A percentile compares a stretch with the other conserved stretches of the same genome.
Conservation (phyloP, 2,113 vertebrate species). For the Cynocephalus volans region DNA sequence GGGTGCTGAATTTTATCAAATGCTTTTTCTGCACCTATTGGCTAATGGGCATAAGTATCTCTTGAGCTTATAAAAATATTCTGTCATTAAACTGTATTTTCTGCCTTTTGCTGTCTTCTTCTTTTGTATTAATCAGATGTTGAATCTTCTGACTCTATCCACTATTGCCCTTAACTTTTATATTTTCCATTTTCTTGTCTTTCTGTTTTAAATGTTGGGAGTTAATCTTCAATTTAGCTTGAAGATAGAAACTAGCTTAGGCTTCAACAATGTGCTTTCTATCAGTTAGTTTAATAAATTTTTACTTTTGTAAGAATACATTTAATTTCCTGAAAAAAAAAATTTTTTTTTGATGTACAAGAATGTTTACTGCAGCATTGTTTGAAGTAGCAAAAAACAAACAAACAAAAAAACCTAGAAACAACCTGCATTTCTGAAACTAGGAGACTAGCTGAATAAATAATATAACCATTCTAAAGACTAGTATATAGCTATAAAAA, state of each 20-base stretch:
- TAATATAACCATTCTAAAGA: too few relatives aligned
- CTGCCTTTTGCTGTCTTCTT: not conserved
- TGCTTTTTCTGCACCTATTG: too few relatives aligned
- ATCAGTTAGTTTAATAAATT: not conserved
- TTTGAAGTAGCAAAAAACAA: too few relatives aligned
- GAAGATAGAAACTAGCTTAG: not conserved
- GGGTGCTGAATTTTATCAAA: too few relatives aligned
- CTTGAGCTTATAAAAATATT: not conserved
- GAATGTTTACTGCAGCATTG: too few relatives aligned
- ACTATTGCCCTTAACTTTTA: not conserved
- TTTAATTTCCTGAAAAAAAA: conserved; percentile 56
- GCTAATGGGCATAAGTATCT: not conserved
- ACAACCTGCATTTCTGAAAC: too few relatives aligned
- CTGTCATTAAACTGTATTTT: not conserved
- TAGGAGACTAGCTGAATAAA: too few relatives aligned
- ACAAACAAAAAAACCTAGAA: too few relatives aligned
- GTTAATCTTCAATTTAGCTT: conserved; percentile 32
- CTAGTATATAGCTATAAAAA: too few relatives aligned
- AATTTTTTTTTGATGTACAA: too few relatives aligned
- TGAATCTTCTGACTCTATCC: not conserved
- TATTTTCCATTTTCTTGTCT: conserved; percentile 11
- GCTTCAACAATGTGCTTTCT: not conserved
- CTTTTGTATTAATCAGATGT: not conserved
- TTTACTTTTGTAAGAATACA: conserved; percentile 33
- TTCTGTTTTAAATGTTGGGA: conserved; percentile 14